Percentiles rank a stretch among this genome's conserved stretches.
These are phyloP conservation scores for Chiloscyllium punctatum DNA, from an alignment of 2,797 vertebrate genomes.

Conservation along the genomic window DNA sequence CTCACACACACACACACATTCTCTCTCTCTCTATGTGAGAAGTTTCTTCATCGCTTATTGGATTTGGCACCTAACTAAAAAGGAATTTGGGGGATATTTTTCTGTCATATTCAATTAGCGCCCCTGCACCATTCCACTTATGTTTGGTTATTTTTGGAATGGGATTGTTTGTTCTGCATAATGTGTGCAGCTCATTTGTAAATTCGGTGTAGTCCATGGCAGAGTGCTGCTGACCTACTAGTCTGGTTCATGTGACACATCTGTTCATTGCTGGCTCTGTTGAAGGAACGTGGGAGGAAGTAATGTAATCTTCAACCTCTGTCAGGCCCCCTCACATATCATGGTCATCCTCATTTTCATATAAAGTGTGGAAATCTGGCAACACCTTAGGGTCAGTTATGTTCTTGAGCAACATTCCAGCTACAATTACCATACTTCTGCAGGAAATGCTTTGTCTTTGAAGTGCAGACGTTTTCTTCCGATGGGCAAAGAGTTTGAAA, in stretches of 20 bases:
- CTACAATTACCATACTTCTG: not conserved
- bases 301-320: not conserved
- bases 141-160: constrained; percentile 31
- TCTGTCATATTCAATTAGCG: constrained; percentile 62
- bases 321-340: constrained; percentile 10
- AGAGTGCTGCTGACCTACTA: not conserved
- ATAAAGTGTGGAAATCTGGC: constrained; percentile 15
- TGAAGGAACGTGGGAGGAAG: constrained; percentile 22
- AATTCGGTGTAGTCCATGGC: not conserved
- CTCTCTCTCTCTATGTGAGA: constrained; percentile 47
- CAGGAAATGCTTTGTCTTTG: not conserved
- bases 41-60: constrained; percentile 55
- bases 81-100: constrained; percentile 67
- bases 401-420: constrained; percentile 33
- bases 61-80: constrained; percentile 66
- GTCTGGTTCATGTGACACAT: constrained; percentile 34
- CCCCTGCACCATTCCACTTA: constrained; percentile 44
- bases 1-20: not conserved
- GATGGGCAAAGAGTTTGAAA: not conserved
- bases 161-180: constrained; percentile 23
- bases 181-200: not conserved
- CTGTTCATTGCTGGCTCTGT: not conserved
- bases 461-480: not conserved
- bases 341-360: not conserved
- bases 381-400: constrained; percentile 34